These are phyloP conservation scores for Ostrea edulis DNA, from an alignment of 1,140 invertebrate species.

Conservation along the genomic window DNA sequence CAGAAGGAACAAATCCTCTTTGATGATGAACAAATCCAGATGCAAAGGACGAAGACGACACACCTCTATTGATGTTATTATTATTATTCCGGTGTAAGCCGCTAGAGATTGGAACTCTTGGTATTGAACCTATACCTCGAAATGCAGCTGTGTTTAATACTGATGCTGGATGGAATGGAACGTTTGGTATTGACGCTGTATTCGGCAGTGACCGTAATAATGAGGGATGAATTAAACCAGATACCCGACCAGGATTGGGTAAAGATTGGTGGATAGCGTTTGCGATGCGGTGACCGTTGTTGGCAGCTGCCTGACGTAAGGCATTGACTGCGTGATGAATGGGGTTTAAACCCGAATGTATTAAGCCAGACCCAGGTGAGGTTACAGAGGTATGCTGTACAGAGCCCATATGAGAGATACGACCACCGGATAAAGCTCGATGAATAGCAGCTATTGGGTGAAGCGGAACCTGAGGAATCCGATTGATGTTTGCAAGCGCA, in stretches of 20 bases:
- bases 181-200: neutral
- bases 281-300: neutral
- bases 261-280: neutral
- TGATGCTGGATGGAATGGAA: neutral
- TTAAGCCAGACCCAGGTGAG: neutral
- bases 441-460: neutral
- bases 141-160: neutral
- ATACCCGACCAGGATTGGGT: neutral
- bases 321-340: neutral
- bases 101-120: neutral
- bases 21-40: neutral
- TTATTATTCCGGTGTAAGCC: neutral
- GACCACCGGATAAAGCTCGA: neutral
- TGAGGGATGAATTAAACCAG: neutral
- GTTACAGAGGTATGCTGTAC: neutral
- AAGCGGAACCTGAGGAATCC: neutral
- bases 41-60: neutral
- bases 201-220: neutral
- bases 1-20: neutral
- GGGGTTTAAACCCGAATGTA: neutral
- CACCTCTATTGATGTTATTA: too few relatives aligned
- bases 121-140: neutral
- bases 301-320: neutral
- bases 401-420: neutral
- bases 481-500: slow-evolving; percentile 10